Evolutionary conservation across 2,888 invertebrate genomes (phyloP).

Genomic region (Mythimna ferrago): DNA sequence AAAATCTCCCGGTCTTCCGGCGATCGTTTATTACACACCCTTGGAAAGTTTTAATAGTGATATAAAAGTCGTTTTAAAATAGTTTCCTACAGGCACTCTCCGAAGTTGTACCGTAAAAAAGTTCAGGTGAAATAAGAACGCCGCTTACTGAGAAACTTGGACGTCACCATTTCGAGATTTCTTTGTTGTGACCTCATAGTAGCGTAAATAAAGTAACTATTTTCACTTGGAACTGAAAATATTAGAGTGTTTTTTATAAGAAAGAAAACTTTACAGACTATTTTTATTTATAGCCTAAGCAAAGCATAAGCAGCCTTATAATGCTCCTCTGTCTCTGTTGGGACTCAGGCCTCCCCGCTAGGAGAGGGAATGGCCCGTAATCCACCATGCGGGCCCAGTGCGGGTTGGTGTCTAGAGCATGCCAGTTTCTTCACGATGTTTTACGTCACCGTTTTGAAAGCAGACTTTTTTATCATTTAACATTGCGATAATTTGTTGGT

Average conservation of each 20-base stretch:
- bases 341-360: too few species aligned
- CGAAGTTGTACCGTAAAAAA: slow-evolving; percentile 77
- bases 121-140: slow-evolving; percentile 69
- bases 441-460: too few species aligned
- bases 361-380: too few species aligned
- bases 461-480: slow-evolving; percentile 5
- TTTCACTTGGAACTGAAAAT: slow-evolving; percentile 10
- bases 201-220: slow-evolving; percentile 36
- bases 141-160: slow-evolving; percentile 61
- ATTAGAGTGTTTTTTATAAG: slow-evolving; percentile 1
- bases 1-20: slow-evolving; percentile 39
- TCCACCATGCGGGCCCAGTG: too few species aligned
- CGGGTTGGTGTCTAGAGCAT: too few species aligned
- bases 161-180: slow-evolving; percentile 59
- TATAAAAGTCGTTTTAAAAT: slow-evolving; percentile 83
- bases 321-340: too few species aligned
- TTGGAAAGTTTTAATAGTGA: slow-evolving; percentile 78
- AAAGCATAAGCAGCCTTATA: too few species aligned
- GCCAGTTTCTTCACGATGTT: too few species aligned
- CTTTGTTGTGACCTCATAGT: slow-evolving; percentile 51
- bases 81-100: slow-evolving; percentile 69
- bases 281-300: background rate
- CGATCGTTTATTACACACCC: slow-evolving; percentile 60
- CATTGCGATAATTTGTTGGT: background rate
- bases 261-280: background rate